These are phyloP conservation scores for Philaethria dido DNA, from an alignment of 2,888 invertebrate species.

Conservation along the genomic window DNA sequence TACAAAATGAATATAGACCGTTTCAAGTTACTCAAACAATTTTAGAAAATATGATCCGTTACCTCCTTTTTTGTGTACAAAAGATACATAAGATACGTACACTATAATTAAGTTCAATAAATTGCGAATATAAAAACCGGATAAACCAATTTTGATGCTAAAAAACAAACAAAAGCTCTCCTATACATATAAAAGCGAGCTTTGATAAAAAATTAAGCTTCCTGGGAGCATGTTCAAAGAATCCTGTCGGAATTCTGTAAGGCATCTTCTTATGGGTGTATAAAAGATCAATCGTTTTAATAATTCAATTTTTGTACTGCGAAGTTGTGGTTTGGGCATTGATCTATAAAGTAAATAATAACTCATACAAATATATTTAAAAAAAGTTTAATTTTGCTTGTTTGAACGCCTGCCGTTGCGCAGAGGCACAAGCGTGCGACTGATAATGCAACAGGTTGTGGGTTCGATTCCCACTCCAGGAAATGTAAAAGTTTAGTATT, in stretches of 20 bases:
- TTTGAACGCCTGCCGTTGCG: too few relatives aligned
- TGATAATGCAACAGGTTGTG: too few relatives aligned
- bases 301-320: neutral
- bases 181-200: conserved; percentile 5
- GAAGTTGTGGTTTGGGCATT: neutral
- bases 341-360: too few relatives aligned
- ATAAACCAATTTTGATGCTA: conserved; percentile 56
- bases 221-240: conserved; percentile 5
- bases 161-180: conserved; percentile 47
- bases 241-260: neutral
- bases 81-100: conserved; percentile 56
- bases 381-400: too few relatives aligned
- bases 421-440: too few relatives aligned
- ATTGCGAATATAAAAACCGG: conserved; percentile 53
- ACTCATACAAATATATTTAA: too few relatives aligned
- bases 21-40: conserved; percentile 6
- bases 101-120: conserved; percentile 72
- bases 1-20: neutral
- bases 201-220: conserved; percentile 5
- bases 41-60: conserved; percentile 18
- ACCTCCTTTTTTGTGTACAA: conserved; percentile 42
- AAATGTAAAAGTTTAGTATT: too few relatives aligned
- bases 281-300: neutral
- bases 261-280: neutral
- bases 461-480: too few relatives aligned